Percentiles rank a stretch among this genome's conserved stretches.
phyloP scores from a whole-genome alignment of 2,888 invertebrate species.

The Brachyopa scutellaris region DNA sequence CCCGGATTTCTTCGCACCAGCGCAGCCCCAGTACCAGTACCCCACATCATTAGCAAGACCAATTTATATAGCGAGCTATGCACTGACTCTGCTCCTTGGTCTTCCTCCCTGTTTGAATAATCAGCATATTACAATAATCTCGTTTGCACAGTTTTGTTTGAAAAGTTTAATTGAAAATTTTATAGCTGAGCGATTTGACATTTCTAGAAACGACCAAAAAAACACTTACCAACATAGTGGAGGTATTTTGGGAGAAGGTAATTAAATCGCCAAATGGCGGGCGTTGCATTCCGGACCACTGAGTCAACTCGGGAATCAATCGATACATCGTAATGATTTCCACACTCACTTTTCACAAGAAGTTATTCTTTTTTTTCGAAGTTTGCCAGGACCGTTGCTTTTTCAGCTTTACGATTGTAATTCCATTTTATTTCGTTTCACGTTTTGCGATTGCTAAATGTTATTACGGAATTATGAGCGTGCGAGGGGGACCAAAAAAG shows the following conservation, averaged over 20 bases:
- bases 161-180: conserved; percentile 72
- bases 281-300: conserved; percentile 34
- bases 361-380: conserved; percentile 12
- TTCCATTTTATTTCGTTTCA: conserved; percentile 30
- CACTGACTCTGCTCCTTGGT: conserved; percentile 5
- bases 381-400: no score
- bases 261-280: conserved; percentile 56
- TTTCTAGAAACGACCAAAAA: conserved; percentile 26
- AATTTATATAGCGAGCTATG: conserved; percentile 65
- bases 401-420: conserved; percentile 25
- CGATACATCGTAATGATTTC: conserved; percentile 39
- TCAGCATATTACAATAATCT: conserved; percentile 71
- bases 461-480: conserved; percentile 58
- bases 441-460: conserved; percentile 47
- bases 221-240: not conserved
- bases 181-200: conserved; percentile 71
- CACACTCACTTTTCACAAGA: conserved; percentile 17
- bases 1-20: conserved; percentile 16
- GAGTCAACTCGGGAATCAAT: conserved; percentile 21
- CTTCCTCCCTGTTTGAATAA: conserved; percentile 40
- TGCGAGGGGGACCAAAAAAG: conserved; percentile 14
- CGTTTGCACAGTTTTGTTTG: conserved; percentile 69
- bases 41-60: conserved; percentile 52
- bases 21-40: not conserved
- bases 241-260: conserved; percentile 30